Evolutionary conservation across 2,113 vertebrate genomes (phyloP), one percentile per base, ranked within the genome.

Genomic region (Megaceryle maxima): DNA sequence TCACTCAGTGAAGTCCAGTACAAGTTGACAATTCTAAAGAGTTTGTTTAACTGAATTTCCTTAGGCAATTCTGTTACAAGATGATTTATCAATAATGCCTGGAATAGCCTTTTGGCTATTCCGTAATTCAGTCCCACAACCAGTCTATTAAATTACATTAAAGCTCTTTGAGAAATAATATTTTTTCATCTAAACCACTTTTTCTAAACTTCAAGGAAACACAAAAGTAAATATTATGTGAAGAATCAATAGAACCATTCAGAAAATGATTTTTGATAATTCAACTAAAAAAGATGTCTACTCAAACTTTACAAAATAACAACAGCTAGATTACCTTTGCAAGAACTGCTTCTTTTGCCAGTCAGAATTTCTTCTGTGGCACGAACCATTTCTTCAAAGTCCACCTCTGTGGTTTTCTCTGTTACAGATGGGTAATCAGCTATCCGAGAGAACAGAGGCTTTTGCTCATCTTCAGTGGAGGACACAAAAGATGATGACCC

Each of bases 391-490:
- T 98, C 97, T 92, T 98, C 98, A 78, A 98, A 98, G 66, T 98
- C 97, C 46, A 98, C 93, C 19, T 97, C 97, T 56, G 97, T 83
- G 63, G 94, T 95, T 87, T 98, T 98, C 67, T 97, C 97, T 80
- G 97, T 97, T 88, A 98, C 97, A 48, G 98, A 97, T 60, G 98
- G 98, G 63, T 98, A 98, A 84, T 98, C 98, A 64, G 97, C 93
- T 75, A 98, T 97, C 63, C 98, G 98, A 26, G 98, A 98, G 86
- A 99, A 98, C 88, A 99, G 91, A 5, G 99, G 98, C 90, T 99
- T 99, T 92, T 99, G 98, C 88, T 99, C 99, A 95, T 99, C 98
- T 77, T 99, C 98, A 95, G 97, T 93, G 57, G 98, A 98, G 56
- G 98, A 98, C 77, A 98, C 97, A 69, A 98, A 97, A 57, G 98